Base-by-base conservation (phyloP, 2,797 vertebrate genomes). In the Epinephelus awoara region DNA sequence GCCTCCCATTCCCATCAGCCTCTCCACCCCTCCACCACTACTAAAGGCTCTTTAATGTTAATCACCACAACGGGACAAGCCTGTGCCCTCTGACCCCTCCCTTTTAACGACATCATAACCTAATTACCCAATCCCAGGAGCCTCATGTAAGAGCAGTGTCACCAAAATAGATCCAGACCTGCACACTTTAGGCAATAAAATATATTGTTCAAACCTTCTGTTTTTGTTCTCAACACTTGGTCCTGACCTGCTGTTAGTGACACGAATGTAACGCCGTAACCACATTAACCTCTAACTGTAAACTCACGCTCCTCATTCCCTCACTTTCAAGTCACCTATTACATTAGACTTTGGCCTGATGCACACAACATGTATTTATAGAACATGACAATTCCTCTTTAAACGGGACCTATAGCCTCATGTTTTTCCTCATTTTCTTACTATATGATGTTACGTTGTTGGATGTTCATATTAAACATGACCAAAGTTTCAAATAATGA, bases 21-120 rank as follows among this genome's bases (percentile, higher is more conserved):
- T 78, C 63, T 49, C 46, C 52, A 17, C 67, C 79, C 46, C 49
- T 58, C 76, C 82, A 77, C 77, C 64, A 65, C 67, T 83, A 84
- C 80, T 76, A 57, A 85, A 83, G 63, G 72, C 80, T 84, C 81
- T 93, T 92, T 90, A 90, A 93, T 86, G 88, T 87, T 92, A 93
- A 93, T 91, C 83, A 82, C 87, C 82, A 83, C 84, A 87, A 75
- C n/a, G 51, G 69, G 76, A 87, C 81, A 57, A 79, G 81, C 84
- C 79, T 51, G 72, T 72, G 76, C 59, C 88, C 92, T 91, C 78
- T 92, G 87, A 91, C 90, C 91, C 76, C 80, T 72, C 63, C 79
- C 77, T 82, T 91, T 90, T 89, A 93, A 93, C 75, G 67, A 90
- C 84, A 85, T 91, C 86, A 90, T 87, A 88, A 91, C 67, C 84